Conservation (phyloP, 2,113 vertebrate species). For the Prochilodus magdalenae region DNA sequence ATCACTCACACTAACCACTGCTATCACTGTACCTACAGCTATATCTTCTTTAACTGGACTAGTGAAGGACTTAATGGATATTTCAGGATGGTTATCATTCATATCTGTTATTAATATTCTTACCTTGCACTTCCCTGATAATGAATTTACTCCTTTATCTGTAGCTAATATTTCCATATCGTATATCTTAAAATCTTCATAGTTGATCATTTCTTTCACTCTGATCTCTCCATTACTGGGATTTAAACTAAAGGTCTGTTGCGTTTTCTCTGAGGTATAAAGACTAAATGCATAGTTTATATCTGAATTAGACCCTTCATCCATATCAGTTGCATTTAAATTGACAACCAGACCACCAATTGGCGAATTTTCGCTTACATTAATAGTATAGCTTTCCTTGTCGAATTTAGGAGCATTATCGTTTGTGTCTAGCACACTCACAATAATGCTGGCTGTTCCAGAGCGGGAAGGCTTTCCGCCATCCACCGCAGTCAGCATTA, state of each 20-base stretch:
- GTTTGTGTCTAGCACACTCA: conserved; percentile 60
- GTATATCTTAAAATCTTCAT: conserved; percentile 67
- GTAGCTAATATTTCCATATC: conserved; percentile 67
- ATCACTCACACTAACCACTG: conserved; percentile 59
- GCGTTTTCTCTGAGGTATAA: conserved; percentile 50
- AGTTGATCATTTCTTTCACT: conserved; percentile 70
- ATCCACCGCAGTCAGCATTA: conserved; percentile 58
- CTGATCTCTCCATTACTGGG: conserved; percentile 69
- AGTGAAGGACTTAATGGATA: conserved; percentile 49
- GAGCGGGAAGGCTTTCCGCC: conserved; percentile 53
- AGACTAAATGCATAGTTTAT: conserved; percentile 51
- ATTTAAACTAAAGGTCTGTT: conserved; percentile 67
- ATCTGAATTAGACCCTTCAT: conserved; percentile 52
- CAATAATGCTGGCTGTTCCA: conserved; percentile 54
- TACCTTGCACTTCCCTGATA: conserved; percentile 50
- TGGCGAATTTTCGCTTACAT: conserved; percentile 51
- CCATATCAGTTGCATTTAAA: conserved; percentile 55
- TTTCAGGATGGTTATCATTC: conserved; percentile 57
- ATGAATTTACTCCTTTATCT: conserved; percentile 60
- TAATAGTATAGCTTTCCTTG: conserved; percentile 49
- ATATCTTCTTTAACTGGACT: conserved; percentile 55
- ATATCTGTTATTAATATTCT: conserved; percentile 47
- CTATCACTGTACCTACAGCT: conserved; percentile 52
- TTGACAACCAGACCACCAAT: conserved; percentile 50
- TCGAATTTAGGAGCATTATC: conserved; percentile 64